Conservation (phyloP, 2,113 vertebrate species). For the Melierax canorus region DNA sequence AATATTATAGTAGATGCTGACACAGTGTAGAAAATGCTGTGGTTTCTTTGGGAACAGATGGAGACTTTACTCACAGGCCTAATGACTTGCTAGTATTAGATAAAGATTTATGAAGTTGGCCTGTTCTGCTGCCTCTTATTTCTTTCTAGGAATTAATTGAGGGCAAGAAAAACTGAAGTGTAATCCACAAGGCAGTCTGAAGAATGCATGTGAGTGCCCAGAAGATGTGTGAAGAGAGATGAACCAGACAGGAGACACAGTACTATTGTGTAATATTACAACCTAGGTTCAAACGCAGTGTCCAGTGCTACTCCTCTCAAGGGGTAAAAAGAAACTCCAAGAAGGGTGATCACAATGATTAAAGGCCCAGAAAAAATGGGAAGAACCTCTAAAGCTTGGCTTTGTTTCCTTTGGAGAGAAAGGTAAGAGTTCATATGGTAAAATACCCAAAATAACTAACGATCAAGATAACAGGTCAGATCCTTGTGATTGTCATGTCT, state of each 20-base stretch:
- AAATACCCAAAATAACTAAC: neutral
- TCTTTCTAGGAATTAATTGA: constrained; percentile 49
- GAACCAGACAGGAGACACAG: fast-evolving
- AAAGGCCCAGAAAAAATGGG: neutral
- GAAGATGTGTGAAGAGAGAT: neutral
- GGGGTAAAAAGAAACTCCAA: neutral
- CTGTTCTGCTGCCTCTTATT: constrained; percentile 8
- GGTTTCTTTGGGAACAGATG: constrained; percentile 62
- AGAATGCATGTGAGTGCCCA: neutral
- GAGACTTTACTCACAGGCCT: constrained; percentile 45
- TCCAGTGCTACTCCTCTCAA: neutral
- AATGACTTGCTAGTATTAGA: constrained; percentile 55
- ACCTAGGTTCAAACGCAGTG: neutral
- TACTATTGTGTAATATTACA: neutral
- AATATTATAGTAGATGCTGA: constrained; percentile 51
- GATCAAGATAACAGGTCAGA: neutral
- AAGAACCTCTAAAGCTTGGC: neutral
- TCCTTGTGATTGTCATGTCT: neutral
- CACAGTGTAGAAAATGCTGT: constrained; percentile 50
- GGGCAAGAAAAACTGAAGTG: constrained; percentile 12
- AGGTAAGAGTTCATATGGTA: neutral
- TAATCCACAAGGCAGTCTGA: neutral
- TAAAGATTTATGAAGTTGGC: constrained; percentile 53
- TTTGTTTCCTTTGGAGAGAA: neutral
- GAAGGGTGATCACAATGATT: neutral